phyloP scores from a whole-genome alignment of 2,113 vertebrate genomes.

The Oreocharis arfaki region DNA sequence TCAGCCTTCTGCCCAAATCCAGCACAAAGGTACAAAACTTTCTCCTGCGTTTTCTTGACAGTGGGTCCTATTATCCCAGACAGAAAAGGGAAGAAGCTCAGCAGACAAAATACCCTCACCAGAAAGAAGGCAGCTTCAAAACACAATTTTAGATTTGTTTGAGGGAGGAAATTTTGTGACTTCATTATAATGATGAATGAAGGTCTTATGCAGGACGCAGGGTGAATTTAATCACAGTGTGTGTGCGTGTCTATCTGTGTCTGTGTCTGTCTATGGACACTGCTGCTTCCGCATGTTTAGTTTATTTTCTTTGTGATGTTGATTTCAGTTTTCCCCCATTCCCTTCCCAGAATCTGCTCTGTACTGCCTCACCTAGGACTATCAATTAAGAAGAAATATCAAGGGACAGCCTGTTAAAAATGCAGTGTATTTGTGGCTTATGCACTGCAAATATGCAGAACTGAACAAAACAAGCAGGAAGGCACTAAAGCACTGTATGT shows the following conservation, averaged over 20 bases:
- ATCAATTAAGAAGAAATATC: not conserved
- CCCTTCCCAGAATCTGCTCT: not conserved
- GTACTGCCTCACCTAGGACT: not conserved
- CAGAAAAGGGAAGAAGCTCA: not conserved
- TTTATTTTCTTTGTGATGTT: not conserved
- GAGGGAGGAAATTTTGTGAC: not conserved
- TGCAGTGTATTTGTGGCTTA: not conserved
- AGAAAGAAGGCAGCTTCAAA: not conserved
- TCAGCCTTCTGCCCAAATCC: not conserved
- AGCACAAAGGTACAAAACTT: not conserved
- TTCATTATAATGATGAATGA: not conserved
- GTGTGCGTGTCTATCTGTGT: not conserved
- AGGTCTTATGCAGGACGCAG: not conserved
- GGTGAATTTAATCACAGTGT: not conserved
- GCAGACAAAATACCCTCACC: not conserved
- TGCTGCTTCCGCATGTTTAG: accelerated
- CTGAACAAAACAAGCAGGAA: not conserved
- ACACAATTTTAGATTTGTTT: not conserved
- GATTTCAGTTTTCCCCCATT: not conserved
- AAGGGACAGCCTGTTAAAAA: not conserved
- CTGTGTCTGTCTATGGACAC: not conserved
- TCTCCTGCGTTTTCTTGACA: not conserved
- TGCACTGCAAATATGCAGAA: not conserved
- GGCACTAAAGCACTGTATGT: not conserved
- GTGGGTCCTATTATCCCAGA: not conserved